Evolutionary conservation across 1,140 invertebrate species (phyloP), one percentile per base, ranked within the genome.

Genomic region (Drosophila nikananu): DNA sequence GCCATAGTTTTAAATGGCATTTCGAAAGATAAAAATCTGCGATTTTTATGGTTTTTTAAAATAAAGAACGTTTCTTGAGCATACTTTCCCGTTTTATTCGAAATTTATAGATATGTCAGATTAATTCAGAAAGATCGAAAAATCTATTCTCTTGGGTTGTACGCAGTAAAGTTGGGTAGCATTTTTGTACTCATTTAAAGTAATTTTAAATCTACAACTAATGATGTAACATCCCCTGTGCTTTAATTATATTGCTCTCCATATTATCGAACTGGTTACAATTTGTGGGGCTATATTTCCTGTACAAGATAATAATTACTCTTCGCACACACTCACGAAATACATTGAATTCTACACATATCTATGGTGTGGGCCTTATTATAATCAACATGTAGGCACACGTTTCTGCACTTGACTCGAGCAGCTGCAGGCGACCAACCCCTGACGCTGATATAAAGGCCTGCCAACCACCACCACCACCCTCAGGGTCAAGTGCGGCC

Each of bases 381-480:
- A 49, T 66, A 81, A 79, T 81, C 62, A 81, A 86, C 86, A 79
- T 89, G 81, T 83, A 78, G 77, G 66, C 82, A 74, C 86, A 89
- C 86, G 86, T 90, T 90, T 90, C 86, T 90, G 86, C 86, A 90
- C 86, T 90, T 90, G 86, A 90, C 86, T 90, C 67, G 81, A 86
- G 83, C 80, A 68, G 67, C 68, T 63, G 75, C 80, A 52, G 59
- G 61, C 49, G 75, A 65, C 54, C 83, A 81, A 89, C 84, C 86
- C 78, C 86, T 64, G 75, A 46, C 66, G 54, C 57, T 81, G 80
- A 86, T 70, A 86, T 66, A 86, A 80, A 84, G 65, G 75, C 83
- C 61, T 48, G 35, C 48, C 49, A 78, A 51, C 72, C 62, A 66
- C 64, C 75, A 66, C 64, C 75, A 76, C 51, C 64, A 35, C 62